phyloP scores from a whole-genome alignment of 2,797 vertebrate species.

The Thaleichthys pacificus region DNA sequence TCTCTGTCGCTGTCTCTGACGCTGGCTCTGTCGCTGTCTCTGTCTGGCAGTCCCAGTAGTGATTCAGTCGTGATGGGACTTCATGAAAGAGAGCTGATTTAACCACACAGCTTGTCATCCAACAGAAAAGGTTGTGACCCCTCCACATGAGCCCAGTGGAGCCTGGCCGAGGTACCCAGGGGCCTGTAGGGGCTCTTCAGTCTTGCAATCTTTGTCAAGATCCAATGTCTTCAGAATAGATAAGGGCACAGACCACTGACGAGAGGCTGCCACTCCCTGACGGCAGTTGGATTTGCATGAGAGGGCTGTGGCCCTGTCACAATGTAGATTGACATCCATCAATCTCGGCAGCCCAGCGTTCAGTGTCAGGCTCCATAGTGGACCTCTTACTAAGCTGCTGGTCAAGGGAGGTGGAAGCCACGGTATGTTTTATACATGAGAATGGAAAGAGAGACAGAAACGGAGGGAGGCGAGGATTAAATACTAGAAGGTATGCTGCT shows the following conservation, averaged over 20 bases:
- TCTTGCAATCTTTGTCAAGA: background rate
- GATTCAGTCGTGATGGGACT: slow-evolving; percentile 23
- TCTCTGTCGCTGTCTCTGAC: no score
- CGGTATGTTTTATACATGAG: slow-evolving; percentile 35
- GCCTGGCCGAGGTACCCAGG: no score
- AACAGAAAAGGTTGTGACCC: slow-evolving; percentile 29
- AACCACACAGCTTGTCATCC: slow-evolving; percentile 41
- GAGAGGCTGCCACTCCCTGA: slow-evolving; percentile 4
- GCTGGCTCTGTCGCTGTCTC: slow-evolving; percentile 15
- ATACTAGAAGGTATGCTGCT: background rate
- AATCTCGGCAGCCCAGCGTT: background rate
- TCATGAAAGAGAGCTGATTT: slow-evolving; percentile 28
- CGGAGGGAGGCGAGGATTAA: slow-evolving; percentile 24
- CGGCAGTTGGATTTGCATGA: slow-evolving; percentile 30
- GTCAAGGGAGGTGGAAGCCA: slow-evolving; percentile 47
- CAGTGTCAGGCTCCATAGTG: slow-evolving; percentile 13
- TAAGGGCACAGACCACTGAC: slow-evolving; percentile 8
- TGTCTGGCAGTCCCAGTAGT: slow-evolving; percentile 29
- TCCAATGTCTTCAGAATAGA: background rate
- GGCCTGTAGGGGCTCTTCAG: no score
- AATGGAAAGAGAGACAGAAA: slow-evolving; percentile 26
- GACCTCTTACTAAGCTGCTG: slow-evolving; percentile 25
- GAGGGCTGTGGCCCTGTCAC: slow-evolving; percentile 49
- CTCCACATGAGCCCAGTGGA: background rate
- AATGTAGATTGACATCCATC: slow-evolving; percentile 64